phyloP scores from a whole-genome alignment of 2,113 vertebrate species.

The Trichomycterus rosablanca region DNA sequence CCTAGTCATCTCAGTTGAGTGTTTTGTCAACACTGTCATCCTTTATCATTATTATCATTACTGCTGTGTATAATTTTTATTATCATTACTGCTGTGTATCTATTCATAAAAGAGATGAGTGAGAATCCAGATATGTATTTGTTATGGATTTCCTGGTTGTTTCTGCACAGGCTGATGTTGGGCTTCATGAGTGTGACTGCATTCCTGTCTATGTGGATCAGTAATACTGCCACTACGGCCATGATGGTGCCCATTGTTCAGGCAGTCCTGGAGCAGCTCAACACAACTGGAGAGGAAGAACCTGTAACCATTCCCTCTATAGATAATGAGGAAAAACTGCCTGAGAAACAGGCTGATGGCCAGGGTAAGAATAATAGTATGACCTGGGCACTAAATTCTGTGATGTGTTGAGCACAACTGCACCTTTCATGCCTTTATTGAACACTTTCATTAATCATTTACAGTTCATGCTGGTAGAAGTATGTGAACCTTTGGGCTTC shows the following conservation, averaged over 20 bases:
- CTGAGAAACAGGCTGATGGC: constrained; percentile 14
- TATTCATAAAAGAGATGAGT: neutral
- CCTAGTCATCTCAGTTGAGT: too few relatives aligned
- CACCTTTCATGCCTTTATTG: too few relatives aligned
- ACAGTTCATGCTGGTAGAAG: too few relatives aligned
- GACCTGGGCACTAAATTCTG: too few relatives aligned
- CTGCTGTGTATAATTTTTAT: neutral
- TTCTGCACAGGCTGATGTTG: constrained; percentile 80
- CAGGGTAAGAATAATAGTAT: constrained; percentile 48
- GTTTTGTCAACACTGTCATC: too few relatives aligned
- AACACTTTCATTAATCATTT: too few relatives aligned
- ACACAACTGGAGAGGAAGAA: neutral
- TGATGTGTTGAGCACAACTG: too few relatives aligned
- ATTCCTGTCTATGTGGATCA: constrained; percentile 99
- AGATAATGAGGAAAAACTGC: constrained; percentile 6
- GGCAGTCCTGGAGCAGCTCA: constrained; percentile 83
- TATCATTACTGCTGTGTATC: neutral
- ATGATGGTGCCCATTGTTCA: constrained; percentile 97
- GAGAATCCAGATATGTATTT: neutral
- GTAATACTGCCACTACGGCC: constrained; percentile 92
- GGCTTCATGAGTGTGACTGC: constrained; percentile 92
- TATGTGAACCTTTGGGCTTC: too few relatives aligned
- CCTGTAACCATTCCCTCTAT: neutral
- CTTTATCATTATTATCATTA: too few relatives aligned
- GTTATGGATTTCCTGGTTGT: neutral